Evolutionary conservation across 2,888 invertebrate species (phyloP), one percentile per base, ranked within the genome.

Genomic region (Galeopsomyia nigrocyanea): DNA sequence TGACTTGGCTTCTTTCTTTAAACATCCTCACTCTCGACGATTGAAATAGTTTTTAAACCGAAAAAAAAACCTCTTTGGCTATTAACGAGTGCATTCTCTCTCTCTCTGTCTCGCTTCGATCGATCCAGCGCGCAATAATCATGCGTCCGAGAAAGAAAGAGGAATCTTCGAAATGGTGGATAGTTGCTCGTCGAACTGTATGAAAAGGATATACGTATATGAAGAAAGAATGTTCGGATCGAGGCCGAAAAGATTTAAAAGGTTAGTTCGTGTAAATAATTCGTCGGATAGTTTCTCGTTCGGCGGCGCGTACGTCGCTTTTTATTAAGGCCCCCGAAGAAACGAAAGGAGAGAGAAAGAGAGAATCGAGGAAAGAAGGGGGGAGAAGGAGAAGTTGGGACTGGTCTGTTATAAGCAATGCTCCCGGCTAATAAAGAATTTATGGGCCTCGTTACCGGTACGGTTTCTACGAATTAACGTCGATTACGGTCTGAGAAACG

Each of bases 401-500:
- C 39, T 39, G 39, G 39, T 39, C 39, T 39, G 71, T 70, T 75
- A 76, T 64, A 74, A 74, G 78, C 79, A 76, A 78, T 79, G 79
- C 79, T 78, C 78, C 76, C 77, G 80, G 81, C 81, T 82, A 84
- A 84, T 84, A 83, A 82, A 82, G 84, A 84, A 85, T 85, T 85
- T 85, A 84, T 82, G 82, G 80, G 76, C 80, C 84, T 85, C 82
- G 82, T 85, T 85, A 84, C 84, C 77, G 79, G 80, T 82, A 83
- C 79, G 81, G 80, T 83, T 85, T 85, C 85, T 84, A 84, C 83
- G 85, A 85, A 85, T 85, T 84, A 84, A 83, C 82, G 81, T 83
- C 82, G 84, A 85, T 85, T 85, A 84, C 82, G 76, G 80, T 73
- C 78, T 76, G 77, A 75, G 49, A 82, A 82, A 80, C 77, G 77